Evolutionary conservation across 2,113 vertebrate genomes (phyloP).

Genomic region (Marmota monax): DNA sequence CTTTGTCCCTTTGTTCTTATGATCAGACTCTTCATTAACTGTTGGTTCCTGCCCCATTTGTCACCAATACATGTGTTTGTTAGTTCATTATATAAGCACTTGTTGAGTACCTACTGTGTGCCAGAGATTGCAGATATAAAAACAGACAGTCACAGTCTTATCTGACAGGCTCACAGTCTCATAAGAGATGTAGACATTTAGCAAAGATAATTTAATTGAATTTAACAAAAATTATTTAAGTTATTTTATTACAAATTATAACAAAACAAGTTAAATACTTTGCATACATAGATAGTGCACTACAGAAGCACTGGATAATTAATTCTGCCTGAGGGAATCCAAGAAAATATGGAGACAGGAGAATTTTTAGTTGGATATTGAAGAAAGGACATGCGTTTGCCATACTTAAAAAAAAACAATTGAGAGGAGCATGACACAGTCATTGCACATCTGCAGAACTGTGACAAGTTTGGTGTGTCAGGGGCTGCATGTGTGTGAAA

Average conservation of each 20-base stretch:
- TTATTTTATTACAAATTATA: background rate
- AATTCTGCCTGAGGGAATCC: background rate
- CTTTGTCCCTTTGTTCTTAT: background rate
- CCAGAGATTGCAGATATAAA: background rate
- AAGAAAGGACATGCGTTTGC: background rate
- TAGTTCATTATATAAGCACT: background rate
- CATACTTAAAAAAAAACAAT: background rate
- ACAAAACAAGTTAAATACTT: background rate
- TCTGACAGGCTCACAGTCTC: background rate
- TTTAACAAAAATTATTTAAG: background rate
- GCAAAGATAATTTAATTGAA: background rate
- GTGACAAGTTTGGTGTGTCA: background rate
- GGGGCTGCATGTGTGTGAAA: too few relatives aligned
- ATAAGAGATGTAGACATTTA: background rate
- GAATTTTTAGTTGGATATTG: background rate
- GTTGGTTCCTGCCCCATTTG: background rate
- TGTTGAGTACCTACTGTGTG: background rate
- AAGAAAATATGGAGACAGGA: background rate
- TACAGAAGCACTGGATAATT: constrained; percentile 3
- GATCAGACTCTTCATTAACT: background rate
- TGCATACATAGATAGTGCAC: background rate
- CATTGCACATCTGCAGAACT: background rate
- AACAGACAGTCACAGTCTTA: background rate
- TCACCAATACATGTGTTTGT: background rate
- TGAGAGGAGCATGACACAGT: background rate